Evolutionary conservation across 35 echinoderm and acorn worm genomes (phyloP).

Genomic region (Ptychodera flava): DNA sequence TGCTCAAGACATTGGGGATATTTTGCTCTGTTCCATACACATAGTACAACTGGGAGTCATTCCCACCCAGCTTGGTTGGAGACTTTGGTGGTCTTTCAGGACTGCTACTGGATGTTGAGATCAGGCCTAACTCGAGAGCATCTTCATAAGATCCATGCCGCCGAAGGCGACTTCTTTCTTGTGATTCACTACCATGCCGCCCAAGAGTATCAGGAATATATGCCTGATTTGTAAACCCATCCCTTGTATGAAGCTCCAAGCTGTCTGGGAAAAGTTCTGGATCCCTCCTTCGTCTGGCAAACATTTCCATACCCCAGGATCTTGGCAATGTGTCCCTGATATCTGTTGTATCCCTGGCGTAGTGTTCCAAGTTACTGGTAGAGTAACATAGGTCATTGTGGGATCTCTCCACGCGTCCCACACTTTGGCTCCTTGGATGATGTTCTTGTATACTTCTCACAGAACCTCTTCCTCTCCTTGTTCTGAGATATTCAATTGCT

Average conservation of each 20-base stretch:
- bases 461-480: neutral
- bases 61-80: too few relatives aligned
- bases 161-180: neutral
- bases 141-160: neutral
- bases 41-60: neutral
- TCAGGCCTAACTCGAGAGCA: neutral
- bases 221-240: neutral
- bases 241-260: neutral
- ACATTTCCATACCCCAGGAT: neutral
- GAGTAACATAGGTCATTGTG: neutral
- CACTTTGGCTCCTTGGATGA: neutral
- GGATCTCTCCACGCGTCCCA: neutral
- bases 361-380: neutral
- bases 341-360: neutral
- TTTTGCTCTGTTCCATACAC: neutral
- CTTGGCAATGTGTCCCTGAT: neutral
- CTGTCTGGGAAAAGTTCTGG: neutral
- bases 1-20: neutral
- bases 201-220: neutral
- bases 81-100: neutral
- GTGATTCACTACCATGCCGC: neutral
- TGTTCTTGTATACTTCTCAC: neutral
- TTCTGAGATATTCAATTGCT: neutral
- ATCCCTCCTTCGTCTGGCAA: neutral
- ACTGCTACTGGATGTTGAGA: neutral